phyloP scores from a whole-genome alignment of 2,888 invertebrate species.

The Synanthedon vespiformis region DNA sequence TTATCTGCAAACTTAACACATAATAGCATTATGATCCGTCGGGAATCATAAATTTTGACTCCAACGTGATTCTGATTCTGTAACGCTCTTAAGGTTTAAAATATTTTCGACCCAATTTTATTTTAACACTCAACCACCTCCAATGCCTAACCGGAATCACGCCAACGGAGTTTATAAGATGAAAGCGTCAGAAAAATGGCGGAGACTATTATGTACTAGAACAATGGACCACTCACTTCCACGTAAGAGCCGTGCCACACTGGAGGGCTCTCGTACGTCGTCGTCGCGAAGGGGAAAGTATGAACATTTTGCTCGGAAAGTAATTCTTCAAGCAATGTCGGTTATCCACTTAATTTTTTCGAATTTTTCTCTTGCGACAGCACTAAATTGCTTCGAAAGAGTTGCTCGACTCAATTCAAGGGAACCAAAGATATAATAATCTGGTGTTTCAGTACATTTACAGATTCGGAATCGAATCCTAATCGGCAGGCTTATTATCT shows the following conservation, averaged over 20 bases:
- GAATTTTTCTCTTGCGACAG: neutral
- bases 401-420: neutral
- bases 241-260: neutral
- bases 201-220: slow-evolving; percentile 27
- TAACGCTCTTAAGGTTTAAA: no score
- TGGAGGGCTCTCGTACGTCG: neutral
- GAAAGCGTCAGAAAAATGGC: slow-evolving; percentile 16
- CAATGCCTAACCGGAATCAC: slow-evolving; percentile 11
- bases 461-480: no score
- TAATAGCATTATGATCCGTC: no score
- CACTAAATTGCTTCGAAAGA: neutral
- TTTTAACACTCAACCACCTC: neutral
- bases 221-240: slow-evolving; percentile 32
- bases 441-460: no score
- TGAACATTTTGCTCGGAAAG: slow-evolving; percentile 2
- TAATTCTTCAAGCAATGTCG: neutral
- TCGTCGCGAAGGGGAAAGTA: neutral
- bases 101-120: neutral
- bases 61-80: no score
- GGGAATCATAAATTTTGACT: no score
- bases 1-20: no score
- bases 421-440: no score
- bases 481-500: no score
- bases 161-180: slow-evolving; percentile 14
- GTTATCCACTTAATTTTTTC: slow-evolving; percentile 1